Conservation (phyloP, 1,140 invertebrate species). For the Xylocopa sonorina region DNA sequence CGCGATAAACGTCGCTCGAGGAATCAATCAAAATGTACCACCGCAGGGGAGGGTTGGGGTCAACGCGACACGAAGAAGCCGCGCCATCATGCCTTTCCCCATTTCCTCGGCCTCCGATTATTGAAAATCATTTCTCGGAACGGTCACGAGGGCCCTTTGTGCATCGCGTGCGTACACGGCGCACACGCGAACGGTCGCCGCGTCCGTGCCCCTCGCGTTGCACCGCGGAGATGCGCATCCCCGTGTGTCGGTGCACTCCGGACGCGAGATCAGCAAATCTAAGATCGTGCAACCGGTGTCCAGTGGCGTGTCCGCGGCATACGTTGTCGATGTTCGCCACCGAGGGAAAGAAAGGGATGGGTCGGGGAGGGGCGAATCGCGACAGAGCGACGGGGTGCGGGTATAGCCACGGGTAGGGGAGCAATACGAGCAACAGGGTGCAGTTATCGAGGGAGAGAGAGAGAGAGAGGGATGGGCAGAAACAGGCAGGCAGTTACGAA, state of each 20-base stretch:
- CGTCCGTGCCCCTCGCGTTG: slow-evolving; percentile 44
- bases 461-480: slow-evolving; percentile 53
- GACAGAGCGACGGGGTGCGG: background rate
- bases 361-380: too few relatives aligned
- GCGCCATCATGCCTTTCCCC: background rate
- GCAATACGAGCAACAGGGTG: slow-evolving; percentile 4
- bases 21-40: slow-evolving; percentile 39
- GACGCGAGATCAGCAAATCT: slow-evolving; percentile 72
- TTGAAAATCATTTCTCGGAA: slow-evolving; percentile 51
- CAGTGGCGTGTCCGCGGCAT: slow-evolving; percentile 67
- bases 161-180: slow-evolving; percentile 55
- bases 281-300: slow-evolving; percentile 73
- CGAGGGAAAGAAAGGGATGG: background rate
- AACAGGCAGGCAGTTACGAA: slow-evolving; percentile 39
- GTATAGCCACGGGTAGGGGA: background rate
- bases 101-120: slow-evolving; percentile 30
- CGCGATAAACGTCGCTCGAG: slow-evolving; percentile 9
- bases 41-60: background rate
- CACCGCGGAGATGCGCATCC: slow-evolving; percentile 39
- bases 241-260: slow-evolving; percentile 60
- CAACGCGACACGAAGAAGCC: background rate
- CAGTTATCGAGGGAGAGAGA: slow-evolving; percentile 62
- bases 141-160: slow-evolving; percentile 33
- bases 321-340: slow-evolving; percentile 53
- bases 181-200: slow-evolving; percentile 45